Evolutionary conservation across 2,113 vertebrate species (phyloP).

Genomic region (Acrocephalus arundinaceus): DNA sequence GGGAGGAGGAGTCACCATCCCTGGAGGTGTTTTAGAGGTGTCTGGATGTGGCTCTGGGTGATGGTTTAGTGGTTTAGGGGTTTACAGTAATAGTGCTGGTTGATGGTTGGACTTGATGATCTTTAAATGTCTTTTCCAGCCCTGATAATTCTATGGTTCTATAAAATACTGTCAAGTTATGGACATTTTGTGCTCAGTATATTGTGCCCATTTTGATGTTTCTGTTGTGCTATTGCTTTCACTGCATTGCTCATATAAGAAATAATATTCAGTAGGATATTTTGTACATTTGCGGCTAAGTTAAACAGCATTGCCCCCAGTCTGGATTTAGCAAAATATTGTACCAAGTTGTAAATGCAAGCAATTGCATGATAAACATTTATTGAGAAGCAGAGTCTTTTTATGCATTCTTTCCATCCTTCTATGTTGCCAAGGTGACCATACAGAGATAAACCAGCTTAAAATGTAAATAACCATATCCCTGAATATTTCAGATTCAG

Average conservation of each 20-base stretch:
- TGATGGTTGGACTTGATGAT: not conserved
- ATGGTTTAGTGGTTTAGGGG: not conserved
- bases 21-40: not conserved
- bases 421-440: constrained; percentile 35
- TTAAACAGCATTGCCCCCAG: not conserved
- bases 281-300: not conserved
- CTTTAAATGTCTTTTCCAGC: not conserved
- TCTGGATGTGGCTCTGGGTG: not conserved
- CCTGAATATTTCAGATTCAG: constrained; percentile 35
- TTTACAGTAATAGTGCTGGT: not conserved
- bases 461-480: constrained; percentile 42
- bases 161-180: not conserved
- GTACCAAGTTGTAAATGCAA: not conserved
- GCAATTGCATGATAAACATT: constrained; percentile 1
- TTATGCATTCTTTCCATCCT: not conserved
- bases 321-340: not conserved
- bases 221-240: not conserved
- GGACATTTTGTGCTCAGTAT: not conserved
- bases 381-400: not conserved
- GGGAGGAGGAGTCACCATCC: not conserved
- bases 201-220: not conserved
- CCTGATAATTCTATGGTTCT: not conserved
- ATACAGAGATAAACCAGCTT: constrained; percentile 32
- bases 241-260: not conserved
- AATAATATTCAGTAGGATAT: not conserved